Evolutionary conservation across 2,113 vertebrate genomes (phyloP).

Genomic region (Atlantisia rogersi): DNA sequence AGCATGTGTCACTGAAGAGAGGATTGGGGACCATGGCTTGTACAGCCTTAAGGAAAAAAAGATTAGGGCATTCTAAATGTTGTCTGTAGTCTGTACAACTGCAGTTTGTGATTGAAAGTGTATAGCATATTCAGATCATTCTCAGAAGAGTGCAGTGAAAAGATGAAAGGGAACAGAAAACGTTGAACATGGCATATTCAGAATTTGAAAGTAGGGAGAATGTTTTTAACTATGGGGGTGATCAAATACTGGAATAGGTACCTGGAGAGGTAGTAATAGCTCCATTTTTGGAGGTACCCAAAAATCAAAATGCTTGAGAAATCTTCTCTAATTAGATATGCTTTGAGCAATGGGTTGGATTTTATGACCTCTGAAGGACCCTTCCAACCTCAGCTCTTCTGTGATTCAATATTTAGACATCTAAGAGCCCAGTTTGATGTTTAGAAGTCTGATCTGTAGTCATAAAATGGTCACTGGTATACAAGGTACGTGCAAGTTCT

Average conservation of each 20-base stretch:
- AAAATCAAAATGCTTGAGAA: not conserved
- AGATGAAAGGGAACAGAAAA: not conserved
- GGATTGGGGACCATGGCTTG: not conserved
- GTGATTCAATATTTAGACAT: not conserved
- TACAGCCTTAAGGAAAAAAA: not conserved
- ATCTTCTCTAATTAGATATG: not conserved
- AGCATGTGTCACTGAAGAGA: not conserved
- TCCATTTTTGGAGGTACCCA: not conserved
- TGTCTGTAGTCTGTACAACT: not conserved
- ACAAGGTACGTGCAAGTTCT: not conserved
- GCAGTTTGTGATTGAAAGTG: not conserved
- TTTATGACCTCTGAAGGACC: not conserved
- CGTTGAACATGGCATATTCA: not conserved
- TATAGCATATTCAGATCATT: not conserved
- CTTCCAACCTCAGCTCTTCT: not conserved
- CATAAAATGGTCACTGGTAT: not conserved
- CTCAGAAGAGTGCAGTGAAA: not conserved
- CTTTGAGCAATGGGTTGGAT: not conserved
- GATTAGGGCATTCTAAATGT: not conserved
- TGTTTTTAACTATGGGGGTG: not conserved
- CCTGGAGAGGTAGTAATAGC: not conserved
- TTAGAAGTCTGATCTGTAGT: not conserved
- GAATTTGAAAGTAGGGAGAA: not conserved
- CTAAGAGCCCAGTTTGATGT: not conserved
- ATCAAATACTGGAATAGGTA: not conserved